A percentile compares a stretch with the other conserved stretches of the same genome.
These are phyloP conservation scores for Eciton burchellii DNA, from an alignment of 1,140 invertebrate genomes.

Conservation along the genomic window DNA sequence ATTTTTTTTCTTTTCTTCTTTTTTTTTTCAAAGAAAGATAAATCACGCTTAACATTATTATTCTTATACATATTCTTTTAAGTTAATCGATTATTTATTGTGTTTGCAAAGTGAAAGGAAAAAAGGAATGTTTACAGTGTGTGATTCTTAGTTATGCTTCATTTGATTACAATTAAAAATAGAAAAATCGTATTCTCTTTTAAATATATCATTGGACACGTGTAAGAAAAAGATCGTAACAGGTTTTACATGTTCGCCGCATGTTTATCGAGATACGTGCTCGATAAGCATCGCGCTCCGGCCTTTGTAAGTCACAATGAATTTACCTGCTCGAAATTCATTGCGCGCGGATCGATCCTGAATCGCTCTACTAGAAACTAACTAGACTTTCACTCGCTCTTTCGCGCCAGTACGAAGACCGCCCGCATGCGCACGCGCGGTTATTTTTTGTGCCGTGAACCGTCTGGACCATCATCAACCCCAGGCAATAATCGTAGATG, in stretches of 20 bases:
- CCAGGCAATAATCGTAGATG: conserved; percentile 17
- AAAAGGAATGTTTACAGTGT: background rate
- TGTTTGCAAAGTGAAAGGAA: too few relatives aligned
- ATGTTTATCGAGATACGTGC: background rate
- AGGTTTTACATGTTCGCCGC: background rate
- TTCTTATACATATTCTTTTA: background rate
- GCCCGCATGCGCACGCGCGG: background rate
- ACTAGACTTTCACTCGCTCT: conserved; percentile 54
- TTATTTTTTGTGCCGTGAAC: conserved; percentile 33
- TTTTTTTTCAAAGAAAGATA: background rate
- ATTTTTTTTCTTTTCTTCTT: too few relatives aligned
- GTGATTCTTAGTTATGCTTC: background rate
- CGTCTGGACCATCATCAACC: background rate
- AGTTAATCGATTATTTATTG: background rate
- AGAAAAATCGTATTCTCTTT: background rate
- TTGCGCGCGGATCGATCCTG: conserved; percentile 16
- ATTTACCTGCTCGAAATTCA: conserved; percentile 9
- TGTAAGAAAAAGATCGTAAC: background rate
- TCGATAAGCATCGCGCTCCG: background rate
- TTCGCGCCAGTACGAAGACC: background rate
- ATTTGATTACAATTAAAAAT: background rate
- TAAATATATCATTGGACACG: background rate
- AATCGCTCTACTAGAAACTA: conserved; percentile 52
- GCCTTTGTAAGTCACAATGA: conserved; percentile 15
- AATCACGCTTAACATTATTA: background rate